Evolutionary conservation across 2,797 vertebrate species (phyloP).

Genomic region (Takifugu ocellatus): DNA sequence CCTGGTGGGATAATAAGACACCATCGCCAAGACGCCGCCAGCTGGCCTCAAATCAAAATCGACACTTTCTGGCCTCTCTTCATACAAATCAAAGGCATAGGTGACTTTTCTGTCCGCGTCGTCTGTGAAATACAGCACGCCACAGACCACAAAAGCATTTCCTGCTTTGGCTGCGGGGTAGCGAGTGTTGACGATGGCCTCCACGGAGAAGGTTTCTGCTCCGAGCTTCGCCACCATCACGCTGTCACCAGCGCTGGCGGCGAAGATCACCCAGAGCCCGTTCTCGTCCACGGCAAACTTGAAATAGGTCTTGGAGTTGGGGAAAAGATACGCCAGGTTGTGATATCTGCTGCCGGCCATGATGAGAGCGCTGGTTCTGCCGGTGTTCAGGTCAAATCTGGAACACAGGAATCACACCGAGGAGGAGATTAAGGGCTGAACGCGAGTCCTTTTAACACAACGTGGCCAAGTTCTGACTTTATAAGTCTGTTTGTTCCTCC

Average conservation of each 20-base stretch:
- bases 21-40: slow-evolving; percentile 81
- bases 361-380: slow-evolving; percentile 54
- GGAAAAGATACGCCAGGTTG: slow-evolving; percentile 83
- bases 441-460: background rate
- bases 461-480: slow-evolving; percentile 72
- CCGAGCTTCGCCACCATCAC: slow-evolving; percentile 80
- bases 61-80: slow-evolving; percentile 65
- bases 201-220: slow-evolving; percentile 72
- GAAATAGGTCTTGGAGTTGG: slow-evolving; percentile 92
- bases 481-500: slow-evolving; percentile 79
- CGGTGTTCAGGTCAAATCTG: slow-evolving; percentile 78
- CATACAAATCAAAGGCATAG: slow-evolving; percentile 84
- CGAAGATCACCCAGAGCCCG: slow-evolving; percentile 88
- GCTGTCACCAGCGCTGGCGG: slow-evolving; percentile 71
- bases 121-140: slow-evolving; percentile 86
- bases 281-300: slow-evolving; percentile 86
- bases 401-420: slow-evolving; percentile 14
- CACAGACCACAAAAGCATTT: slow-evolving; percentile 84
- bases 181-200: slow-evolving; percentile 76
- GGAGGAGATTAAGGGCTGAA: background rate
- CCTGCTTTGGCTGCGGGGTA: slow-evolving; percentile 87
- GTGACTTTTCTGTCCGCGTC: slow-evolving; percentile 77
- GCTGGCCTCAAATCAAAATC: slow-evolving; percentile 76
- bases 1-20: slow-evolving; percentile 82
- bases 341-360: slow-evolving; percentile 79